Evolutionary conservation across 30 jellyfish, hydroid and myxozoan genomes (phyloP), one percentile per base, ranked within the genome.

Genomic region (Rhopilema esculentum): DNA sequence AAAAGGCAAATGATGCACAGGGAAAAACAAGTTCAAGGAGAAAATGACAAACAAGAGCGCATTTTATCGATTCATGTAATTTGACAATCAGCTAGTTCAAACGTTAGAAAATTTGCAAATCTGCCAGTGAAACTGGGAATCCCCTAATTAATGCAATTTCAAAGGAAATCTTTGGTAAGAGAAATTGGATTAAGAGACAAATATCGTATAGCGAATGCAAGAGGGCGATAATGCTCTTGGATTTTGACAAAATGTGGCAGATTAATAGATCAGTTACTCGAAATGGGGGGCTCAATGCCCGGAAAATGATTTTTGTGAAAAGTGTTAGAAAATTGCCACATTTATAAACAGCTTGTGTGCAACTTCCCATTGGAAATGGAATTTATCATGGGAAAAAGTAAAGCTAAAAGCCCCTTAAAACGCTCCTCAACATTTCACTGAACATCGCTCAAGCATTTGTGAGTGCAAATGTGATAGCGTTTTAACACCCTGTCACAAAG

Each of bases 381-480:
- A 79, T 26, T 16, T 79, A 79, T 79, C 89, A 52, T 79, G 89
- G 89, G 89, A 79, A 30, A 79, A 57, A 23, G 65, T 33, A 32
- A 12, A 75, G n/a, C n/a, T n/a, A n/a, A n/a, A n/a, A n/a, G n/a
- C n/a, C n/a, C n/a, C n/a, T n/a, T n/a, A n/a, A n/a, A n/a, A n/a
- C n/a, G n/a, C n/a, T n/a, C n/a, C n/a, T n/a, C n/a, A n/a, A n/a
- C n/a, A n/a, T n/a, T n/a, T n/a, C n/a, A n/a, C n/a, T n/a, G n/a
- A n/a, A n/a, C n/a, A n/a, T n/a, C n/a, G n/a, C n/a, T n/a, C n/a
- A n/a, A n/a, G n/a, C n/a, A n/a, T n/a, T n/a, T n/a, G n/a, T n/a
- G n/a, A n/a, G n/a, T n/a, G n/a, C n/a, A n/a, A n/a, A n/a, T n/a
- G n/a, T n/a, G n/a, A n/a, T n/a, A n/a, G n/a, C n/a, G n/a, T n/a